These are phyloP conservation scores for Mayetiola destructor DNA, from an alignment of 2,888 invertebrate genomes.

Conservation along the genomic window DNA sequence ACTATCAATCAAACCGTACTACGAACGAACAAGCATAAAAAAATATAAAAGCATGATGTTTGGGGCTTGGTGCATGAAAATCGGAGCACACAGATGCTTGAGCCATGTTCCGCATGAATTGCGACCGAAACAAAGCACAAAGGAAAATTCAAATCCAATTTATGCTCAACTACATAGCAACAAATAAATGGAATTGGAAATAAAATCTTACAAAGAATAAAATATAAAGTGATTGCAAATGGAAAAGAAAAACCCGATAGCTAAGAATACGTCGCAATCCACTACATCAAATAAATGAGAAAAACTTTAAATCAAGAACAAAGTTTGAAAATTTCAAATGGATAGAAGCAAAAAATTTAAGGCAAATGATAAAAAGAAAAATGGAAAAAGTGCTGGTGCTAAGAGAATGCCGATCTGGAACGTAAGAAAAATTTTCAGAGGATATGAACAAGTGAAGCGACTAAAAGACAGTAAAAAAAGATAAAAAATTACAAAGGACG, in stretches of 20 bases:
- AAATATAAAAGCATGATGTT: no score
- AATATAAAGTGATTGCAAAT: not conserved
- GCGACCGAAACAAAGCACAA: not conserved
- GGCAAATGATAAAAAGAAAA: not conserved
- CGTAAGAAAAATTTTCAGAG: not conserved
- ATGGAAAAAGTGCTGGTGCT: not conserved
- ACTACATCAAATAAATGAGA: not conserved
- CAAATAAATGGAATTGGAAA: not conserved
- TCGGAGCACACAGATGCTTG: no score
- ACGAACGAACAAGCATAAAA: no score
- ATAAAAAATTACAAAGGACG: not conserved
- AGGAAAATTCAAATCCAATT: conserved; percentile 6
- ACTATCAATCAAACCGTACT: no score
- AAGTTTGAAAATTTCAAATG: not conserved
- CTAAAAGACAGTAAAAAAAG: not conserved
- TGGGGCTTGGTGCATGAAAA: no score
- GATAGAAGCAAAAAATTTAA: no score
- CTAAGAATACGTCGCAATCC: not conserved
- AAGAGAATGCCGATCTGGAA: not conserved
- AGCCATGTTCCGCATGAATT: no score
- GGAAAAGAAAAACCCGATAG: not conserved
- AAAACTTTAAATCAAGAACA: conserved; percentile 4
- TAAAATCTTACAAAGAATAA: not conserved
- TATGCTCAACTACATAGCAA: conserved; percentile 1
- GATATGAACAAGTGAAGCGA: no score